Conservation (phyloP, 2,113 vertebrate species). For the Climacteris rufus region DNA sequence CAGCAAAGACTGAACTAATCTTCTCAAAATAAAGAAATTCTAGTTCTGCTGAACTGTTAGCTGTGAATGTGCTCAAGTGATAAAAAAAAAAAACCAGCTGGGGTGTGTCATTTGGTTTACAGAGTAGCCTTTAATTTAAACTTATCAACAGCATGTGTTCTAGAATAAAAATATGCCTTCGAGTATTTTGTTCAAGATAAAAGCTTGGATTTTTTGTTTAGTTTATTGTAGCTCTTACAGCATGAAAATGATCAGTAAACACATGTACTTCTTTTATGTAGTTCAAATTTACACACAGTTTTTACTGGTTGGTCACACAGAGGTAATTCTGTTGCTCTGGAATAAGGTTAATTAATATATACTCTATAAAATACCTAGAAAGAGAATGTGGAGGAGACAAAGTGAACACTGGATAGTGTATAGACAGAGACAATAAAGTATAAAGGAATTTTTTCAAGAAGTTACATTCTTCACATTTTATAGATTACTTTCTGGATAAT, state of each 20-base stretch:
- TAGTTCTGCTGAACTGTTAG: background rate
- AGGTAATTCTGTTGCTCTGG: background rate
- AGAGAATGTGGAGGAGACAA: background rate
- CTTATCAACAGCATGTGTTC: background rate
- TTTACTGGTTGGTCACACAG: background rate
- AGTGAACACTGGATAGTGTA: background rate
- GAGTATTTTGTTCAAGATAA: background rate
- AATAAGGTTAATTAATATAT: background rate
- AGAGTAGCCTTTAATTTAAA: background rate
- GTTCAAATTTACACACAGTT: background rate
- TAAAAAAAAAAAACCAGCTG: background rate
- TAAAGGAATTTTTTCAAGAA: background rate
- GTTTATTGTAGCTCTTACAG: background rate
- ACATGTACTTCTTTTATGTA: background rate
- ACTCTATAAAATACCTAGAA: background rate
- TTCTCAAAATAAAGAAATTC: background rate
- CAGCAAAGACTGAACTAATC: background rate
- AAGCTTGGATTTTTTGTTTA: background rate
- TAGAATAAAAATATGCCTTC: background rate
- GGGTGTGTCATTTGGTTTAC: background rate
- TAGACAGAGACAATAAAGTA: background rate
- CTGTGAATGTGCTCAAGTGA: fast-evolving
- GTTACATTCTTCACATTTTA: background rate
- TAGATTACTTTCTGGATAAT: background rate
- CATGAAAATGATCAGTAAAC: background rate